phyloP scores from a whole-genome alignment of 2,888 invertebrate genomes.

The Cephus pygmeus region DNA sequence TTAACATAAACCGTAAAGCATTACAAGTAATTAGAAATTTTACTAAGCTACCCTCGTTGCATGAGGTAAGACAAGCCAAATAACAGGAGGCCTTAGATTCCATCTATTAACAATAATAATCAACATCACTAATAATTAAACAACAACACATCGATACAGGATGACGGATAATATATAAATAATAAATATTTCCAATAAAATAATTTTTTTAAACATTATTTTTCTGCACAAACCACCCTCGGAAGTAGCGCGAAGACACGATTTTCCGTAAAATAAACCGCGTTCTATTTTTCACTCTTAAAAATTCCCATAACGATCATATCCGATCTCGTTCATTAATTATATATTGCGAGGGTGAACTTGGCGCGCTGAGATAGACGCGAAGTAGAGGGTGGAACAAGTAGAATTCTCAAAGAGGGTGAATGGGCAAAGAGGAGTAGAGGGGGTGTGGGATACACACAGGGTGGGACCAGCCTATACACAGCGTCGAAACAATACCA shows the following conservation, averaged over 20 bases:
- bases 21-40: not conserved
- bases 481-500: conserved; percentile 29
- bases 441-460: not conserved
- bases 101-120: not conserved
- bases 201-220: not conserved
- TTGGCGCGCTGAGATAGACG: conserved; percentile 5
- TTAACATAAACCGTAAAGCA: conserved; percentile 25
- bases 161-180: not conserved
- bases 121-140: not conserved
- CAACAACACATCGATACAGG: not conserved
- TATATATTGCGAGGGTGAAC: conserved; percentile 25
- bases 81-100: not conserved
- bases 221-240: not conserved
- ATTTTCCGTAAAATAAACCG: not conserved
- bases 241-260: not conserved
- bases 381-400: not conserved
- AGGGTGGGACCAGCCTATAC: not conserved
- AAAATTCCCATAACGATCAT: not conserved
- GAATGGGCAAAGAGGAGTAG: not conserved
- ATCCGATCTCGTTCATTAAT: conserved; percentile 32
- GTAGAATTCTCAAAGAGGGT: not conserved
- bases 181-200: not conserved
- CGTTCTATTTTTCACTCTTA: not conserved
- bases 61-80: not conserved
- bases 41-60: not conserved